Evolutionary conservation across 2,113 vertebrate species (phyloP).

Genomic region (Coracopsis vasa): DNA sequence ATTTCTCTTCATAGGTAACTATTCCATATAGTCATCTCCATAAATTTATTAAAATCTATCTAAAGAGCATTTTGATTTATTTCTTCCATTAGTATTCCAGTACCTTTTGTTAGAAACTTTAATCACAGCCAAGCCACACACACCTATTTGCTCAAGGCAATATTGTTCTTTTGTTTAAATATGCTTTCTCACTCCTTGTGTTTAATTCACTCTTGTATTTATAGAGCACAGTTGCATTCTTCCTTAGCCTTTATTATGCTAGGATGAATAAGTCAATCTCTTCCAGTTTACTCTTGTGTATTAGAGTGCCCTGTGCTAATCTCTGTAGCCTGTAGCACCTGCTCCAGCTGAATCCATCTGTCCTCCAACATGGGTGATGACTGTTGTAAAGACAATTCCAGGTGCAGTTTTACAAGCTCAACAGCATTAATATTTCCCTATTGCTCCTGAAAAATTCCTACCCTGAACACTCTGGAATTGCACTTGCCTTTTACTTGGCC

Average conservation of each 20-base stretch:
- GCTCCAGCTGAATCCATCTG: constrained; percentile 1
- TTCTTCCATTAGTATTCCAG: not conserved
- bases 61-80: not conserved
- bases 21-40: not conserved
- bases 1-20: not conserved
- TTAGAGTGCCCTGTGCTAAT: not conserved
- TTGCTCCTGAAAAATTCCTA: not conserved
- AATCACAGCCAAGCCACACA: not conserved
- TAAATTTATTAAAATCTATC: not conserved
- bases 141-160: not conserved
- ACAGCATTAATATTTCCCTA: not conserved
- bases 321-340: not conserved
- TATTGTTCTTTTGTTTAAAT: constrained; percentile 25
- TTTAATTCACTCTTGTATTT: not conserved
- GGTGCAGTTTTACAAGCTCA: not conserved
- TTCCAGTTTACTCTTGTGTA: not conserved
- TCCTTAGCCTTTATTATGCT: not conserved
- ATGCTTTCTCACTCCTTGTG: not conserved
- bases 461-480: not conserved
- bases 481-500: not conserved
- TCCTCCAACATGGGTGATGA: not conserved
- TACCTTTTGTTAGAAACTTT: not conserved
- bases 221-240: not conserved
- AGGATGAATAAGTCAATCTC: not conserved
- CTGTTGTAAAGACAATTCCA: not conserved